These are phyloP conservation scores for Exocentrus adspersus DNA, from an alignment of 2,888 invertebrate genomes.

Conservation along the genomic window DNA sequence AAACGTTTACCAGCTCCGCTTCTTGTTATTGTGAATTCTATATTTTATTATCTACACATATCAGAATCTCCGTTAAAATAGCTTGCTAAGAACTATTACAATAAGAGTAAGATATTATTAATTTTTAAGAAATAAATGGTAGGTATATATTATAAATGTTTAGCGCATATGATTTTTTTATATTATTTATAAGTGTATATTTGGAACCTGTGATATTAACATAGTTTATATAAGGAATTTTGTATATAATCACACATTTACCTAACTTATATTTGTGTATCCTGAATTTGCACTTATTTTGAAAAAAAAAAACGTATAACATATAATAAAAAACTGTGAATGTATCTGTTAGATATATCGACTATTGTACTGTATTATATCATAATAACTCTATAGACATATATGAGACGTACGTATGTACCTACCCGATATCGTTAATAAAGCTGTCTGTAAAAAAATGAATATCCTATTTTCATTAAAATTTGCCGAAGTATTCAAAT, in stretches of 20 bases:
- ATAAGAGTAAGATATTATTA: neutral
- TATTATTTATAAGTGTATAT: constrained; percentile 43
- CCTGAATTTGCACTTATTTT: neutral
- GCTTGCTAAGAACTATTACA: neutral
- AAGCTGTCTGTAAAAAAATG: no score
- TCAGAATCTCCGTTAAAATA: neutral
- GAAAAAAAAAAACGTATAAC: neutral
- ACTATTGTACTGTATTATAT: neutral
- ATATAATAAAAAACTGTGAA: no score
- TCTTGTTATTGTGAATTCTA: no score
- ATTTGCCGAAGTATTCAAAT: neutral
- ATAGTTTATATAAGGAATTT: constrained; percentile 38
- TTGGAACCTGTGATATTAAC: constrained; percentile 54
- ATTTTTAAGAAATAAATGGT: neutral
- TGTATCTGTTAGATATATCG: neutral
- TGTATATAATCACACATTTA: constrained; percentile 31
- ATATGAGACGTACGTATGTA: no score
- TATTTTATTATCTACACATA: neutral
- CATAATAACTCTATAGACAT: no score
- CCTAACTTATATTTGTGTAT: constrained; percentile 11
- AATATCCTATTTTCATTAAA: no score
- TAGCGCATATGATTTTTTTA: constrained; percentile 34
- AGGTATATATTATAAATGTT: neutral
- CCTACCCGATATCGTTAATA: neutral
- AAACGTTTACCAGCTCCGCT: no score